phyloP scores from a whole-genome alignment of 2,797 vertebrate genomes.

The Ctenochaetus hawaiiensis region DNA sequence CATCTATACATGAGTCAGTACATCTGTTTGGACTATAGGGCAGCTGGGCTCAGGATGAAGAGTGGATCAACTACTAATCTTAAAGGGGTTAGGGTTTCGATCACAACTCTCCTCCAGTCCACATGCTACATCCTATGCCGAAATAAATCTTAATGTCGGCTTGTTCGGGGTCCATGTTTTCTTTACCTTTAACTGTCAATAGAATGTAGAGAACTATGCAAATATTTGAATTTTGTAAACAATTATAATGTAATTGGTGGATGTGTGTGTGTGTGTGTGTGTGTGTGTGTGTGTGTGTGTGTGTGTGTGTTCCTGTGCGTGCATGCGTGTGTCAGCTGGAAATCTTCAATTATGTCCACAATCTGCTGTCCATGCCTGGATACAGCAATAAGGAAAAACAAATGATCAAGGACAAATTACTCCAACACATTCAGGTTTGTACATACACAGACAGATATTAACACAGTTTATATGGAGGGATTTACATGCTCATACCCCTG shows the following conservation, averaged over 20 bases:
- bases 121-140: too few species aligned
- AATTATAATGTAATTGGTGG: background rate
- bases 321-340: conserved; percentile 85
- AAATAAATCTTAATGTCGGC: too few species aligned
- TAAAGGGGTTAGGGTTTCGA: too few species aligned
- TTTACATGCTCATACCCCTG: too few species aligned
- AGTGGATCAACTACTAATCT: too few species aligned
- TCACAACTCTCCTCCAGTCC: too few species aligned
- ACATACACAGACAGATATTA: background rate
- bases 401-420: conserved; percentile 88
- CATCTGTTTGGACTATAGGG: background rate
- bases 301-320: conserved; percentile 19
- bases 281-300: background rate
- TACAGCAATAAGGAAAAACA: conserved; percentile 92
- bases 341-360: conserved; percentile 95
- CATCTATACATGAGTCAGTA: background rate
- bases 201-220: background rate
- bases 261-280: too few species aligned
- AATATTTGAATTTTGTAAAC: background rate
- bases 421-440: conserved; percentile 90
- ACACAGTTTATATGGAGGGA: too few species aligned
- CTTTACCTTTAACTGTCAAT: background rate
- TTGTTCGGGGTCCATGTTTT: background rate
- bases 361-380: conserved; percentile 94
- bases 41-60: too few species aligned